Conservation (phyloP, 2,888 invertebrate genomes). For the Bombylius discolor region DNA sequence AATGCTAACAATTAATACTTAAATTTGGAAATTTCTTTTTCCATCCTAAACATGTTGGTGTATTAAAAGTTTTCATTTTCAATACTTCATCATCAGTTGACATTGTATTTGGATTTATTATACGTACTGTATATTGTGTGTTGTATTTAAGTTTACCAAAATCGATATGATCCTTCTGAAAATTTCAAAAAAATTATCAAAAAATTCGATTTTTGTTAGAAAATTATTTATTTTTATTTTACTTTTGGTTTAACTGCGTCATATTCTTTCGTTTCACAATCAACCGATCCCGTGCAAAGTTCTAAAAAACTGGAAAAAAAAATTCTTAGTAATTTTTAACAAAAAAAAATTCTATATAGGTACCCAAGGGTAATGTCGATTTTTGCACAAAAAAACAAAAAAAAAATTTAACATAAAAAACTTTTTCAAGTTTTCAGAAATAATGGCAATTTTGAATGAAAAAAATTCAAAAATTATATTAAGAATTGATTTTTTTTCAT, state of each 20-base stretch:
- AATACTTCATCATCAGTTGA: neutral
- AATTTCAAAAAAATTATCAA: neutral
- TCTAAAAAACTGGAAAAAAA: slow-evolving; percentile 27
- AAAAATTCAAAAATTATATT: too few species aligned
- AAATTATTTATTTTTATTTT: neutral
- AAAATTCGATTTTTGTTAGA: neutral
- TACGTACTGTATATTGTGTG: slow-evolving; percentile 29
- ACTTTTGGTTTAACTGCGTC: slow-evolving; percentile 33
- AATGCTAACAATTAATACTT: slow-evolving; percentile 25
- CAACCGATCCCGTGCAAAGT: slow-evolving; percentile 28
- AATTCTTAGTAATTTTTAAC: neutral
- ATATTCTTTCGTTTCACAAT: slow-evolving; percentile 32
- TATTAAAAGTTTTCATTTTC: slow-evolving; percentile 21
- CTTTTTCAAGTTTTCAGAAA: too few species aligned
- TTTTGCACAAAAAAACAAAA: neutral
- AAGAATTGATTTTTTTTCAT: too few species aligned
- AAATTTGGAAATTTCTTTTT: slow-evolving; percentile 30
- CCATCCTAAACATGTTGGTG: slow-evolving; percentile 32
- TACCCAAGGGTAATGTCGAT: too few species aligned
- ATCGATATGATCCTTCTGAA: slow-evolving; percentile 32
- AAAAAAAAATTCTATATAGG: too few species aligned
- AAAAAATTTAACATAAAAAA: neutral
- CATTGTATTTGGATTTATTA: slow-evolving; percentile 14
- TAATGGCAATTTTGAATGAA: too few species aligned
- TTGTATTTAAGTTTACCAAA: slow-evolving; percentile 32